Percentiles rank a stretch among this genome's conserved stretches.
Evolutionary conservation across 2,888 invertebrate genomes (phyloP).

Genomic region (Hypomecis atomaria): DNA sequence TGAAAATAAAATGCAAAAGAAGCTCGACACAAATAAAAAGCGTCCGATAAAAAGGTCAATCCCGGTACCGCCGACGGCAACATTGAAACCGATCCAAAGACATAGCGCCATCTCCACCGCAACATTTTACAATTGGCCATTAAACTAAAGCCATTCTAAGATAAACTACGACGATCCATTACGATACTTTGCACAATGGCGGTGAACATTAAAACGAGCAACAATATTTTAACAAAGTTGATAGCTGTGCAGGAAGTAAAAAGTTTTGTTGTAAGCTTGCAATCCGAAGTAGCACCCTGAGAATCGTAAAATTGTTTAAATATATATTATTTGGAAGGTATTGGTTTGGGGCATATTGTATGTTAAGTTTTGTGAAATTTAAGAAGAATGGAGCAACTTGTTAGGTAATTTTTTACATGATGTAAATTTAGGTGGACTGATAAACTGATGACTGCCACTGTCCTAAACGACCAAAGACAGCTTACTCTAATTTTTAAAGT

Average conservation of each 20-base stretch:
- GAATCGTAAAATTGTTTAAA: conserved; percentile 15
- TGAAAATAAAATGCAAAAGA: conserved; percentile 1
- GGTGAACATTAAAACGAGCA: conserved; percentile 46
- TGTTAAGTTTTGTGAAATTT: background rate
- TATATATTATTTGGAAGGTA: conserved; percentile 14
- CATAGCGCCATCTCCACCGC: conserved; percentile 36
- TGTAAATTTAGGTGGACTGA: too few relatives aligned
- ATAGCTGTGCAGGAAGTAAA: conserved; percentile 41
- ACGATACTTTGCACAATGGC: conserved; percentile 45
- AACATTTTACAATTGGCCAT: conserved; percentile 45
- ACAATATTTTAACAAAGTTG: conserved; percentile 55
- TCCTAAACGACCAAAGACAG: too few relatives aligned
- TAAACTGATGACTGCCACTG: too few relatives aligned
- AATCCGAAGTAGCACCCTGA: conserved; percentile 15
- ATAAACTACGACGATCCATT: conserved; percentile 48
- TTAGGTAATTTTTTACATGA: too few relatives aligned
- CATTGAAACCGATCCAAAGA: conserved; percentile 36
- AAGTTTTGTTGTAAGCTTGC: conserved; percentile 27
- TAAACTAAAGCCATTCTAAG: conserved; percentile 45
- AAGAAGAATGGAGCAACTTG: too few relatives aligned
- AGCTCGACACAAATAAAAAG: background rate
- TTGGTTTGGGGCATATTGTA: conserved; percentile 6
- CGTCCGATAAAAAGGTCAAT: conserved; percentile 13
- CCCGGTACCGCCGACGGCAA: conserved; percentile 7
- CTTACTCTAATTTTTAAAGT: too few relatives aligned